Base-by-base conservation (phyloP, 2,888 invertebrate genomes). In the Bembecia ichneumoniformis region DNA sequence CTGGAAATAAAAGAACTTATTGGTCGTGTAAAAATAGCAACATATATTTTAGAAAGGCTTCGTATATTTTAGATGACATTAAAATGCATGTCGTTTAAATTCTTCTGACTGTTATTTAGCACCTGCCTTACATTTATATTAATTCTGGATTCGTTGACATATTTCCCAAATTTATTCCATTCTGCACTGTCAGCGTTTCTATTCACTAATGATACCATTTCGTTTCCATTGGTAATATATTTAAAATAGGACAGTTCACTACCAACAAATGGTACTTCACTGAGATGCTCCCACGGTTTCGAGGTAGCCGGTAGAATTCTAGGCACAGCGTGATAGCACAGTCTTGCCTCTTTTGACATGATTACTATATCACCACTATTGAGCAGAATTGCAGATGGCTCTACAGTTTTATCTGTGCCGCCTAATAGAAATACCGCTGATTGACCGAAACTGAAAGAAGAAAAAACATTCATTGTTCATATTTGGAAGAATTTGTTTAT, bases 121-220 rank as follows among this genome's bases (percentile, higher is more conserved):
- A 98, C 97, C 86, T 98, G 98, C 68, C 98, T 87, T 5, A 98
- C 92, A 88, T 98, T 99, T 58, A 99, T 90, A 86, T 99, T 99
- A 50, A 99, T 95, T 68, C 99, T 91, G 35, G 94, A 93, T 60
- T 89, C 87, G 48, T 82, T 74, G 44, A 95, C 77, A 76, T 94
- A 96, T 47, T 82, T 71, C 15, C 79, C 69, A 66, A 89, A 91
- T 3, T 79, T 82, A 51, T 66, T 63, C 91, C 91, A 92, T 63
- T 82, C 66, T 15, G 62, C 43, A 51, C 63, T 54, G 46, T 75
- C 64, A 45, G 52, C 46, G 53, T 76, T 79, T 56, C 56, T 62
- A 47, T 74, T 73, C 47, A 77, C 65, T 35, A 49, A 46, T 45
- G 48, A 43, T 15, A 62, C 36, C n/a, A 73, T 48, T 40, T 67